These are phyloP conservation scores for Liolophura sinensis DNA, from an alignment of 1,140 invertebrate genomes.

Conservation along the genomic window DNA sequence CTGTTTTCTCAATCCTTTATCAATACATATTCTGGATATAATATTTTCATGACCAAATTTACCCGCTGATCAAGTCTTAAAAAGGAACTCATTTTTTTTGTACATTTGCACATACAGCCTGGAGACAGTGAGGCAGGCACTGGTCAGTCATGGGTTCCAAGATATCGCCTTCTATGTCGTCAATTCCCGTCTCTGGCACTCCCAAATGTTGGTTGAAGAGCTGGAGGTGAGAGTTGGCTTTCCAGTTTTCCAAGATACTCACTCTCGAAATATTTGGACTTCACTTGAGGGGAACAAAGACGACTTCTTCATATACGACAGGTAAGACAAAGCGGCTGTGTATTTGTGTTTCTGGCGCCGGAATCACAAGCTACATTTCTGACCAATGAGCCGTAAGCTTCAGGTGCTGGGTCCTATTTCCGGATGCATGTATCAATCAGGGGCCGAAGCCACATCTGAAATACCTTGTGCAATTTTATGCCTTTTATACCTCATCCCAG, in stretches of 20 bases:
- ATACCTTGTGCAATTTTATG: too few relatives aligned
- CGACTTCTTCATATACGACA: slow-evolving; percentile 55
- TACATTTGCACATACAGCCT: slow-evolving; percentile 28
- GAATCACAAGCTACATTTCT: too few relatives aligned
- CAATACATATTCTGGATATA: too few relatives aligned
- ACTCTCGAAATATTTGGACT: slow-evolving; percentile 35
- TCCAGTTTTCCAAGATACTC: slow-evolving; percentile 50
- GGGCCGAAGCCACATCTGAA: too few relatives aligned
- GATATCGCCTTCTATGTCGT: slow-evolving; percentile 50
- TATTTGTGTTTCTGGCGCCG: neutral
- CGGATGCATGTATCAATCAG: too few relatives aligned
- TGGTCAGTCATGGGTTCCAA: slow-evolving; percentile 17
- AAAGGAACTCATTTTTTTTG: neutral
- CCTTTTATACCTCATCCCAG: too few relatives aligned
- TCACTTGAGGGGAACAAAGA: slow-evolving; percentile 46
- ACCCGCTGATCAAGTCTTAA: neutral
- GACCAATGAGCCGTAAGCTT: too few relatives aligned
- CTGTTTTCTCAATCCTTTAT: too few relatives aligned
- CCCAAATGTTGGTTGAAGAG: slow-evolving; percentile 15
- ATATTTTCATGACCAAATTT: neutral
- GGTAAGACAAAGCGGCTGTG: slow-evolving; percentile 26
- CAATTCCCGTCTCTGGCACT: slow-evolving; percentile 31
- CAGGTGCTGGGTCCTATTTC: too few relatives aligned
- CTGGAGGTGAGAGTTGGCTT: slow-evolving; percentile 31
- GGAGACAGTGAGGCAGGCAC: slow-evolving; percentile 26